phyloP scores from a whole-genome alignment of 2,113 vertebrate species.

The Ceratotherium simum region DNA sequence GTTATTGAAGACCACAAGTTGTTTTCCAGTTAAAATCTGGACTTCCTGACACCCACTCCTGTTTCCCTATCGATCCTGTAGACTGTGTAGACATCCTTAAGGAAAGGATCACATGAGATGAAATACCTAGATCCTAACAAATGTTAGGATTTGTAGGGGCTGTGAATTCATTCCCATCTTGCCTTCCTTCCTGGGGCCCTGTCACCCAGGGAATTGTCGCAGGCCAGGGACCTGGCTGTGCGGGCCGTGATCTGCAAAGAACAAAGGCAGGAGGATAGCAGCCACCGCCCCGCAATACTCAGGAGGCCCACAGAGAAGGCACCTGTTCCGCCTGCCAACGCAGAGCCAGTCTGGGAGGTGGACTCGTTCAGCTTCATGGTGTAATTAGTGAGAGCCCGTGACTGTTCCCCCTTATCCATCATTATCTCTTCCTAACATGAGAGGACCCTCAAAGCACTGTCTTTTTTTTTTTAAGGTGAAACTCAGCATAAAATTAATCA shows the following conservation, averaged over 20 bases:
- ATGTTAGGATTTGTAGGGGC: neutral
- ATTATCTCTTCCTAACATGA: neutral
- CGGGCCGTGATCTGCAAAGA: conserved; percentile 83
- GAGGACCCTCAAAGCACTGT: too few relatives aligned
- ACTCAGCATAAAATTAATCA: neutral
- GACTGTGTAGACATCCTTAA: conserved; percentile 44
- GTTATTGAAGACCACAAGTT: conserved; percentile 48
- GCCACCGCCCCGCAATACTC: neutral
- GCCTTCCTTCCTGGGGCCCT: conserved; percentile 46
- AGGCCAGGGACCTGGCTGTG: conserved; percentile 50
- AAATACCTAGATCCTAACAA: conserved; percentile 59
- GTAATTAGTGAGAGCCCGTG: conserved; percentile 80
- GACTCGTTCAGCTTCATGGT: conserved; percentile 73
- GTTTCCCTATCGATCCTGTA: conserved; percentile 69
- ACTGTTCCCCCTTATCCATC: neutral
- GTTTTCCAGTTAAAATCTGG: neutral
- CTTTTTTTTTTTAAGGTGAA: neutral
- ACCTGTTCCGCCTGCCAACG: neutral
- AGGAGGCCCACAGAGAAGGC: neutral
- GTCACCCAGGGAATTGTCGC: conserved; percentile 58
- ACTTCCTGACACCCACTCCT: conserved; percentile 34
- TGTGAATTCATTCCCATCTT: neutral
- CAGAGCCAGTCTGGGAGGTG: conserved; percentile 65
- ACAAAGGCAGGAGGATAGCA: conserved; percentile 60
- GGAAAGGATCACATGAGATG: conserved; percentile 44